Conservation (phyloP, 2,113 vertebrate species). For the Mixornis gularis region DNA sequence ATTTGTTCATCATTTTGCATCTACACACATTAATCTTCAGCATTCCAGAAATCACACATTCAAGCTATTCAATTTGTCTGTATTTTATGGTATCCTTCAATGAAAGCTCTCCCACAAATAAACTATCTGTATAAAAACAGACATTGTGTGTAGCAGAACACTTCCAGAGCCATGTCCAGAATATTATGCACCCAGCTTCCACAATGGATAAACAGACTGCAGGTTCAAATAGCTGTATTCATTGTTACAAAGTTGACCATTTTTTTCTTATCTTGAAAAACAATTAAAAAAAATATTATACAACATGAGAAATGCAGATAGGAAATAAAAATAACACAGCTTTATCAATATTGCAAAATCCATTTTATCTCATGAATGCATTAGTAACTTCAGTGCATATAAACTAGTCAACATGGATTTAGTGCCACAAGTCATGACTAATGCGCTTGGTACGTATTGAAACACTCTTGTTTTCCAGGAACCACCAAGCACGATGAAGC, state of each 20-base stretch:
- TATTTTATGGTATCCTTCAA: constrained; percentile 29
- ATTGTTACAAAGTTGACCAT: neutral
- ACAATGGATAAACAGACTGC: neutral
- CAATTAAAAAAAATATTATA: neutral
- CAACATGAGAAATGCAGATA: neutral
- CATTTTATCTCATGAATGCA: constrained; percentile 17
- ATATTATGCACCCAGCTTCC: neutral
- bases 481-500: constrained; percentile 29
- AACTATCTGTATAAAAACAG: constrained; percentile 27
- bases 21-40: neutral
- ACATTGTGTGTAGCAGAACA: neutral
- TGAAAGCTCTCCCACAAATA: constrained; percentile 42
- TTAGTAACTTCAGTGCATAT: constrained; percentile 18
- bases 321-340: constrained; percentile 1
- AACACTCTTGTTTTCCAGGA: constrained; percentile 57
- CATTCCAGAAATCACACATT: neutral
- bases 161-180: neutral
- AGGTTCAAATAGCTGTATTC: neutral
- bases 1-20: neutral
- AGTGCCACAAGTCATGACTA: constrained; percentile 33
- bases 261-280: neutral
- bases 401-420: constrained; percentile 17
- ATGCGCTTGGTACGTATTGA: neutral
- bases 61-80: neutral
- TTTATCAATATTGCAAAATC: constrained; percentile 21